Evolutionary conservation across 2,888 invertebrate species (phyloP), one percentile per base, ranked within the genome.

Genomic region (Polydrusus cervinus): DNA sequence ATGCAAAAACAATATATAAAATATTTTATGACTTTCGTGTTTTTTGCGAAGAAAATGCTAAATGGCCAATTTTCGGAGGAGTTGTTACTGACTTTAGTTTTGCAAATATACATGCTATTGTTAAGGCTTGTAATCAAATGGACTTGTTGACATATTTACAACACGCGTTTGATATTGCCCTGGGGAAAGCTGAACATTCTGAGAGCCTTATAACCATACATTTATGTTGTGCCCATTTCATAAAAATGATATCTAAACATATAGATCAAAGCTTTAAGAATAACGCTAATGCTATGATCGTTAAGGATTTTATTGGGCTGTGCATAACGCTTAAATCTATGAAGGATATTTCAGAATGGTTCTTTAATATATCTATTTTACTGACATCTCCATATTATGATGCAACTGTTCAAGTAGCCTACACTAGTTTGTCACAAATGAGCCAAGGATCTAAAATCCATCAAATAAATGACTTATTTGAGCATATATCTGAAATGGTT

Each of bases 1-100:
- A 68, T 55, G 16, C 71, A 0, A 75, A 75, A 49, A 68, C 68
- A 3, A 72, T 75, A 45, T 75, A 47, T 30, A 68, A 71, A 34
- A 30, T 65, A 5, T 49, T 69, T 55, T 20, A 43, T 25, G 51
- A 73, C 5, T 68, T 73, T 62, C 13, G 64, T 30, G 30, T 18
- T 25, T 74, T 74, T 40, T 70, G 74, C 47, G 74, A 74, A 38
- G 65, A 74, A 49, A 38, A 65, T 7, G 25, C 16, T 34, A 64
- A 69, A 14, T 74, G 69, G 65, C 69, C 74, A 8, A 14, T 49
- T 10, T 69, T 74, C 25, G 38, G 53, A 30, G 49, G 18, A 7
- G 55, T 74, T 0, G 60, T 64, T 34, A 66, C 51, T 6, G 75
- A 75, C 40, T 71, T 71, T 34, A 60, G 66, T 38, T 74, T 70